Evolutionary conservation across 1,140 invertebrate species (phyloP).

Genomic region (Philopotamus ludificatus): DNA sequence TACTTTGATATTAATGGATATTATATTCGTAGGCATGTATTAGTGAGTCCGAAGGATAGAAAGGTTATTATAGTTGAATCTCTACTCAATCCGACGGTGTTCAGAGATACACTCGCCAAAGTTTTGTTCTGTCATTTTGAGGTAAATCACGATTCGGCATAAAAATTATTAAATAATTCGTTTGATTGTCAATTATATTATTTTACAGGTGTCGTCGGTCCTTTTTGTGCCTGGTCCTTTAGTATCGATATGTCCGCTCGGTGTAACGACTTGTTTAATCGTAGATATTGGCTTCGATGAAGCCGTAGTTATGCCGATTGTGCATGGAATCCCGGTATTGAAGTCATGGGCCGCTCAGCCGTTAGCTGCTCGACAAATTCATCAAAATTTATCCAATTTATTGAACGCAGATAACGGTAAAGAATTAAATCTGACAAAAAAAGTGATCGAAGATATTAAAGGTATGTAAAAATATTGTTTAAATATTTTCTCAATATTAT

Average conservation of each 20-base stretch:
- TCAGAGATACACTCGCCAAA: constrained; percentile 84
- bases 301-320: constrained; percentile 78
- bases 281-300: constrained; percentile 87
- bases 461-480: constrained; percentile 42
- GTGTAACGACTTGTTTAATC: constrained; percentile 75
- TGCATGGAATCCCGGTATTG: constrained; percentile 79
- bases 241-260: constrained; percentile 74
- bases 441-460: constrained; percentile 69
- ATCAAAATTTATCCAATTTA: constrained; percentile 56
- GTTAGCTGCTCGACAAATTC: constrained; percentile 66
- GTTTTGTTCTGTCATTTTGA: constrained; percentile 92
- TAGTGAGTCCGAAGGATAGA: constrained; percentile 91
- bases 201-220: constrained; percentile 57
- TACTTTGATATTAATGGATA: background rate
- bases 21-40: constrained; percentile 65
- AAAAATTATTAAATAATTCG: constrained; percentile 12
- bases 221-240: constrained; percentile 78
- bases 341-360: constrained; percentile 77
- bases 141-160: constrained; percentile 55
- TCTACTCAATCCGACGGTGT: constrained; percentile 74
- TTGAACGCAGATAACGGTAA: constrained; percentile 51
- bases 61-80: constrained; percentile 90
- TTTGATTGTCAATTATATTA: background rate
- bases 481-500: constrained; percentile 7
- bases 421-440: constrained; percentile 54